Conservation (phyloP, 2,888 invertebrate species). For the Brachypterus glaber region DNA sequence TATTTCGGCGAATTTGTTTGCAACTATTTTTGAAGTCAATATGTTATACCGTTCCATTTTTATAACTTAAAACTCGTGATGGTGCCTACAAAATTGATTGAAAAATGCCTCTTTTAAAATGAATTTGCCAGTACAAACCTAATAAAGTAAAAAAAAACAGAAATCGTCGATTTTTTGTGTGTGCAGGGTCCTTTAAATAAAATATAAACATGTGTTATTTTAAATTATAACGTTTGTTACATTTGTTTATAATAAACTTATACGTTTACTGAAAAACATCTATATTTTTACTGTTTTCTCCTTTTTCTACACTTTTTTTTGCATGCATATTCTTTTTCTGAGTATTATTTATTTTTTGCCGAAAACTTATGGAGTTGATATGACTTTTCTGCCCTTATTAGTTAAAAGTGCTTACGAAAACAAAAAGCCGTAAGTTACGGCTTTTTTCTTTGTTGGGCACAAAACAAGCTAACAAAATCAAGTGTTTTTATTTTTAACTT, state of each 20-base stretch:
- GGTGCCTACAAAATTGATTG: too few relatives aligned
- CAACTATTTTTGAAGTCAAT: conserved; percentile 1
- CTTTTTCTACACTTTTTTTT: conserved; percentile 6
- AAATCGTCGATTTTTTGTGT: conserved; percentile 8
- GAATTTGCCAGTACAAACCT: too few relatives aligned
- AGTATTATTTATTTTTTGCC: conserved; percentile 15
- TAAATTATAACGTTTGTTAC: conserved; percentile 21
- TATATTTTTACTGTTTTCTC: conserved; percentile 8
- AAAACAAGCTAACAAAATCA: too few relatives aligned
- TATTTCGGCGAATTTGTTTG: too few relatives aligned
- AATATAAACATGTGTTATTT: conserved; percentile 12
- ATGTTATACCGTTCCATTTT: conserved; percentile 1
- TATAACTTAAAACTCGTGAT: conserved; percentile 6
- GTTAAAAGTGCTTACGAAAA: too few relatives aligned
- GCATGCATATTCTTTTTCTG: conserved; percentile 5
- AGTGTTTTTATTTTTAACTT: too few relatives aligned
- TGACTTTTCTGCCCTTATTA: too few relatives aligned
- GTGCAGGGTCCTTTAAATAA: conserved; percentile 9
- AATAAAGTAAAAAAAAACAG: conserved; percentile 5
- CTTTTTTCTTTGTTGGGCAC: too few relatives aligned
- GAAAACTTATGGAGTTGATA: conserved; percentile 35
- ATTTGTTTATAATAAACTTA: conserved; percentile 26
- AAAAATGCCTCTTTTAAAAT: too few relatives aligned
- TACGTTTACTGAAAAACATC: conserved; percentile 19
- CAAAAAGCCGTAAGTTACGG: too few relatives aligned